A percentile compares a stretch with the other conserved stretches of the same genome.
Conservation (phyloP, 1,140 invertebrate species). For the Venturia canescens region DNA sequence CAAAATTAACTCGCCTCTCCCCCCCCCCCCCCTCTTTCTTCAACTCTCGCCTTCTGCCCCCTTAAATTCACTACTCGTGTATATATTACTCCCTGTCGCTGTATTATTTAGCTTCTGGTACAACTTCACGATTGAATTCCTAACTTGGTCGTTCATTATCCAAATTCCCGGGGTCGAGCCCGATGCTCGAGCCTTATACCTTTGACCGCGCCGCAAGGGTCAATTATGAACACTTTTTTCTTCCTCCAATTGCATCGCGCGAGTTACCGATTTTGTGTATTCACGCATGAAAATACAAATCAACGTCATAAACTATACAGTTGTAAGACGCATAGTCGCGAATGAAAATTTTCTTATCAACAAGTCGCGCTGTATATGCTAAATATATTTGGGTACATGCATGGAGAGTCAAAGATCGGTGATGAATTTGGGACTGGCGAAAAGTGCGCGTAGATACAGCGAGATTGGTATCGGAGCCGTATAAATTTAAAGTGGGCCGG, state of each 20-base stretch:
- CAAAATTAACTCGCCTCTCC: slow-evolving; percentile 43
- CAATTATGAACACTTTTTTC: background rate
- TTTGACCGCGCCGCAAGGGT: slow-evolving; percentile 16
- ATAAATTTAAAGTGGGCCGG: slow-evolving; percentile 41
- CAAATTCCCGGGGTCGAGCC: background rate
- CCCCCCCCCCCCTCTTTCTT: background rate
- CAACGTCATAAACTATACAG: background rate
- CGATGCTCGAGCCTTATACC: background rate
- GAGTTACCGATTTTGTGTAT: background rate
- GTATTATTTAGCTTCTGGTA: slow-evolving; percentile 42
- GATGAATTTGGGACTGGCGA: slow-evolving; percentile 5
- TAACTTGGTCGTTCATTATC: slow-evolving; percentile 59
- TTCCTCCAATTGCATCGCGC: slow-evolving; percentile 2
- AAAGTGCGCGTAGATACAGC: slow-evolving; percentile 36
- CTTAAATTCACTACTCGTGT: slow-evolving; percentile 47
- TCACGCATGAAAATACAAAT: background rate
- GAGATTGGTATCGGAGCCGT: slow-evolving; percentile 38
- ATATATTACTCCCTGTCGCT: slow-evolving; percentile 40
- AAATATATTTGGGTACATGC: too few relatives aligned
- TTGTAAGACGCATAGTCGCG: background rate
- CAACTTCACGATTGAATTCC: slow-evolving; percentile 68
- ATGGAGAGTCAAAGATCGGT: background rate
- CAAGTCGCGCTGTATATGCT: too few relatives aligned
- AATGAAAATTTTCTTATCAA: background rate
- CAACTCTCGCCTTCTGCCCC: background rate